Conservation (phyloP, 2,113 vertebrate genomes). For the Anser brachyrhynchus region DNA sequence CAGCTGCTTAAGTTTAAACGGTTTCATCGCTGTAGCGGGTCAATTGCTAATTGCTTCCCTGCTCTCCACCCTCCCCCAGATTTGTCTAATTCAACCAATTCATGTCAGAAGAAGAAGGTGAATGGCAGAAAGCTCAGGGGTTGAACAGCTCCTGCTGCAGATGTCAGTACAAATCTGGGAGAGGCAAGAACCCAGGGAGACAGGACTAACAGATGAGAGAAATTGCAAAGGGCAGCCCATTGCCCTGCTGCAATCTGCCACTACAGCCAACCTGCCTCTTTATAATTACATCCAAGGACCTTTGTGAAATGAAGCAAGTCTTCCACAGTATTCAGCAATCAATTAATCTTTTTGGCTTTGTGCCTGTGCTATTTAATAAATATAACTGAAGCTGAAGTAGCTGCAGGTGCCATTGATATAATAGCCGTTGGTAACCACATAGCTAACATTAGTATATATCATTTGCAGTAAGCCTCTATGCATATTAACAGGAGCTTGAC, state of each 20-base stretch:
- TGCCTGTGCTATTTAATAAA: neutral
- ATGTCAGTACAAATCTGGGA: neutral
- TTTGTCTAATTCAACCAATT: neutral
- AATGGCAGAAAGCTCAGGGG: constrained; percentile 19
- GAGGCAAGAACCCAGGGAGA: neutral
- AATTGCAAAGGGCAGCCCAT: neutral
- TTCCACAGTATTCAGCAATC: neutral
- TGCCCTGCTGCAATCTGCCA: neutral
- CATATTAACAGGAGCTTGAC: neutral
- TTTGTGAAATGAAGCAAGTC: neutral
- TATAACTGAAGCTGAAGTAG: neutral
- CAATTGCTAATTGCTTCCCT: neutral
- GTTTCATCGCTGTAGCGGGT: neutral
- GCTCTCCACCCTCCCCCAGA: neutral
- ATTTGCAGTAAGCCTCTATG: neutral
- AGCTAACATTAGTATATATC: too few relatives aligned
- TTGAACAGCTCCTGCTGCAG: constrained; percentile 2
- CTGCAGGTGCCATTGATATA: neutral
- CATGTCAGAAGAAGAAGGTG: neutral
- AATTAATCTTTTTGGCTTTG: neutral
- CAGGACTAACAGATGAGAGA: neutral
- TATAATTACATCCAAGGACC: neutral
- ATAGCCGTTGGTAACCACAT: neutral
- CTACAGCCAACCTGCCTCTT: neutral
- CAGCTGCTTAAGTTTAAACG: neutral